These are phyloP conservation scores for Galeruca laticollis DNA, from an alignment of 2,888 invertebrate genomes.

Conservation along the genomic window DNA sequence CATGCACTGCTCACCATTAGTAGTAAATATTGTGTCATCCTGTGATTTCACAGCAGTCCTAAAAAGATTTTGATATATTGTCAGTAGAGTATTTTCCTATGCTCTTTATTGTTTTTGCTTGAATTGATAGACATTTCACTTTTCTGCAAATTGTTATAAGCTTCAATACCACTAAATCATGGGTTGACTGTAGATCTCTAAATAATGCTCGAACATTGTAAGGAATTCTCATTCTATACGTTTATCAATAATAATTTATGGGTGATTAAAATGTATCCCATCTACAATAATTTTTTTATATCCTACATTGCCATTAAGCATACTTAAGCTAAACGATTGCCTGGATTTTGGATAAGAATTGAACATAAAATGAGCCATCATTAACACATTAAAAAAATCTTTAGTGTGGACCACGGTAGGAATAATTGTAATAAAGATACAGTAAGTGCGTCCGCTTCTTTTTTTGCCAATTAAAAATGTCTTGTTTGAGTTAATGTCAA, in stretches of 20 bases:
- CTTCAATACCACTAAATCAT: no score
- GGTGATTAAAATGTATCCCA: background rate
- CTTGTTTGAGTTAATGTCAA: constrained; percentile 46
- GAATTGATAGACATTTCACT: no score
- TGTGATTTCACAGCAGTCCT: no score
- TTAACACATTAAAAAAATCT: constrained; percentile 34
- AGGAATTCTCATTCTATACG: background rate
- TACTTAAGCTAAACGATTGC: constrained; percentile 38
- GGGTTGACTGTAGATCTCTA: no score
- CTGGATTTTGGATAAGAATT: constrained; percentile 37
- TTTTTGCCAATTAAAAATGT: constrained; percentile 44
- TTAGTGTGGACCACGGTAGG: constrained; percentile 8
- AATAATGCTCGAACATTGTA: background rate
- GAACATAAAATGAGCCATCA: constrained; percentile 38
- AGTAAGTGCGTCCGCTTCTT: constrained; percentile 41
- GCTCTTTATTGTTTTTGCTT: no score
- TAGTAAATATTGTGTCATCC: no score
- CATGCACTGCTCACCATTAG: no score
- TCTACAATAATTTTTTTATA: constrained; percentile 28
- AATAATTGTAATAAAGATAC: constrained; percentile 40
- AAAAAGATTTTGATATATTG: no score
- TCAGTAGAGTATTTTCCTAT: no score
- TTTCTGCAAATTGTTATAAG: no score
- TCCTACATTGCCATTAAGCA: constrained; percentile 38
- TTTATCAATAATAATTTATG: constrained; percentile 11